Evolutionary conservation across 2,113 vertebrate species (phyloP), one percentile per base, ranked within the genome.

Genomic region (Leucoraja erinaceus): DNA sequence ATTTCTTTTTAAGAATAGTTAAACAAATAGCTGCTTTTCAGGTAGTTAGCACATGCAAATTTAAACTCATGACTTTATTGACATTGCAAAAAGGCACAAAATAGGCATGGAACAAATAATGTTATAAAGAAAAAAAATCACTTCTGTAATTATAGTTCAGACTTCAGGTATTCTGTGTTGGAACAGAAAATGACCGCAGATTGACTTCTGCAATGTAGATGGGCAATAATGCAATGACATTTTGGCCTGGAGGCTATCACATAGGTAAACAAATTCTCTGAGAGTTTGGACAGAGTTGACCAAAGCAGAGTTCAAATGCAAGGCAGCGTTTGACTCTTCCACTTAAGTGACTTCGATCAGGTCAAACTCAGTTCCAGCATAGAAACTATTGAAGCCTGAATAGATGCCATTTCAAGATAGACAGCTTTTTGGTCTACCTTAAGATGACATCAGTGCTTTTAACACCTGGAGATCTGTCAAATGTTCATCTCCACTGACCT

Each of bases 61-160:
- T 70, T 70, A 70, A 72, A 72, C 47, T 33, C 38, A 47, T 74
- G 33, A 91, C 38, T 91, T 91, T 91, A 72, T 72, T 91, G 38
- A 68, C 68, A 72, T 72, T 54, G 68, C 68, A 47, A 91, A 91
- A 91, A 91, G 90, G 90, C 90, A 91, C 90, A 91, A 91, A 91
- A 91, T 91, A 91, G 68, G 68, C 68, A 54, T 91, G 38, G 68
- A 72, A 72, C 68, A 91, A 70, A 38, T 90, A 90, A 47, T 88
- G 59, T 63, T 18, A 11, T 90, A 28, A 1, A 1, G 0, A 47
- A 47, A 47, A 70, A 91, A 68, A 90, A 47, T 91, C 9, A 72
- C 72, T 91, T 72, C 28, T 72, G 66, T 72, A 91, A 91, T 74
- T 72, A 91, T 38, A 72, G 33, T 91, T 70, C 66, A 20, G 33